Percentiles rank a stretch among this genome's conserved stretches.
Conservation (phyloP, 2,113 vertebrate genomes). For the Charina bottae region DNA sequence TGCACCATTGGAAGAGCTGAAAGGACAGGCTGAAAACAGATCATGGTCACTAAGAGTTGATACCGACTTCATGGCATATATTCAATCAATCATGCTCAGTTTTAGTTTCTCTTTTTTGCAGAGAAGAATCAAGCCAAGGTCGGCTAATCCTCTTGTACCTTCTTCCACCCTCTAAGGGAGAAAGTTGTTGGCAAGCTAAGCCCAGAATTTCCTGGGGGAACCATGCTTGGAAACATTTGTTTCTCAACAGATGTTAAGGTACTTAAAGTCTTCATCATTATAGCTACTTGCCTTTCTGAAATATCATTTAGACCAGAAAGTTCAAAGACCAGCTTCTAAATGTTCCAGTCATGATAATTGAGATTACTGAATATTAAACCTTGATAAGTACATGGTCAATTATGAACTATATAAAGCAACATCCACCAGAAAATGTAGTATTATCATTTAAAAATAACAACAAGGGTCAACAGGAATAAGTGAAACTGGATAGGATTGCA, state of each 20-base stretch:
- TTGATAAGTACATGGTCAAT: not conserved
- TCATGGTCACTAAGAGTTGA: not conserved
- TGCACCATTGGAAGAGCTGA: not conserved
- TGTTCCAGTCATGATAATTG: not conserved
- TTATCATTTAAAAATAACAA: not conserved
- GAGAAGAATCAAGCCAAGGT: not conserved
- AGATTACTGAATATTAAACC: not conserved
- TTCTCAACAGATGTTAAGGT: not conserved
- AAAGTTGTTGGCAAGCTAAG: not conserved
- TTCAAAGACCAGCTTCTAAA: not conserved
- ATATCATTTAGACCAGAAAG: not conserved
- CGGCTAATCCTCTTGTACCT: not conserved
- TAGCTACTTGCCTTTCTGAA: not conserved
- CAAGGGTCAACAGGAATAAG: not conserved
- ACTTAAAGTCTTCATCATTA: not conserved
- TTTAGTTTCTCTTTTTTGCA: not conserved
- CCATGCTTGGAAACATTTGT: not conserved
- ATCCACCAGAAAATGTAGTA: not conserved
- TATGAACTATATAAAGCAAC: not conserved
- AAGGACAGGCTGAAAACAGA: not conserved
- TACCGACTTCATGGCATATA: not conserved
- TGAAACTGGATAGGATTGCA: not conserved
- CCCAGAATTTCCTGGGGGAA: not conserved
- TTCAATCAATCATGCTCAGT: not conserved
- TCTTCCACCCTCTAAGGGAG: not conserved